These are phyloP conservation scores for Pyrocoelia pectoralis DNA, from an alignment of 2,888 invertebrate species.

Conservation along the genomic window DNA sequence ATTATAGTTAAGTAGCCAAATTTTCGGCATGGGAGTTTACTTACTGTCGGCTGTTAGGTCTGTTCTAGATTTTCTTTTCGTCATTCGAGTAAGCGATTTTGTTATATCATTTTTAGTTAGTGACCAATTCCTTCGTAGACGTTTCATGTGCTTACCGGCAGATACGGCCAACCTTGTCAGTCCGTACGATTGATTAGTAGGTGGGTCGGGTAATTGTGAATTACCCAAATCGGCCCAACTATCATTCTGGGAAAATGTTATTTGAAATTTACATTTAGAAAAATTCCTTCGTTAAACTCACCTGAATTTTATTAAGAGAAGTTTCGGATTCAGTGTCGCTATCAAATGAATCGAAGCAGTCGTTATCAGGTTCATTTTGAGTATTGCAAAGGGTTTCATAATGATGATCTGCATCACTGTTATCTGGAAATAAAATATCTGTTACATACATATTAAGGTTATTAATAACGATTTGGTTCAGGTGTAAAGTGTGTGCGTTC, in stretches of 20 bases:
- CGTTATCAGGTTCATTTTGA: conserved; percentile 66
- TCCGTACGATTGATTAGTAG: conserved; percentile 64
- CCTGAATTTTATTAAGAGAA: conserved; percentile 50
- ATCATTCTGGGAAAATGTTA: conserved; percentile 53
- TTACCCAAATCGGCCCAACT: conserved; percentile 63
- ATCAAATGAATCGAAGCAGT: conserved; percentile 80
- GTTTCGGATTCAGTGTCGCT: conserved; percentile 70
- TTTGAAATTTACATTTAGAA: too few species aligned
- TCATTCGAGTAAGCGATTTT: conserved; percentile 63
- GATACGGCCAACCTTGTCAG: conserved; percentile 71
- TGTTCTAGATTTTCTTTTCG: conserved; percentile 56
- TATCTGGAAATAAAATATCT: conserved; percentile 62
- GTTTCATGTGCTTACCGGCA: conserved; percentile 69
- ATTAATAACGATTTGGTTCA: too few species aligned
- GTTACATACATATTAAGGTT: too few species aligned
- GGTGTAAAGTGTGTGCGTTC: too few species aligned
- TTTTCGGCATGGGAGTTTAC: too few species aligned
- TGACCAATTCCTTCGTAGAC: conserved; percentile 70
- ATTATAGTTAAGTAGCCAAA: too few species aligned
- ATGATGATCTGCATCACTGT: conserved; percentile 73
- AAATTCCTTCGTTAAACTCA: conserved; percentile 23
- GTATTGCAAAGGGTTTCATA: conserved; percentile 70
- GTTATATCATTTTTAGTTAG: conserved; percentile 65
- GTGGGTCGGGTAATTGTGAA: conserved; percentile 68
- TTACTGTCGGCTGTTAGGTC: conserved; percentile 48